phyloP scores from a whole-genome alignment of 1,140 invertebrate genomes.

The Hyles euphorbiae region DNA sequence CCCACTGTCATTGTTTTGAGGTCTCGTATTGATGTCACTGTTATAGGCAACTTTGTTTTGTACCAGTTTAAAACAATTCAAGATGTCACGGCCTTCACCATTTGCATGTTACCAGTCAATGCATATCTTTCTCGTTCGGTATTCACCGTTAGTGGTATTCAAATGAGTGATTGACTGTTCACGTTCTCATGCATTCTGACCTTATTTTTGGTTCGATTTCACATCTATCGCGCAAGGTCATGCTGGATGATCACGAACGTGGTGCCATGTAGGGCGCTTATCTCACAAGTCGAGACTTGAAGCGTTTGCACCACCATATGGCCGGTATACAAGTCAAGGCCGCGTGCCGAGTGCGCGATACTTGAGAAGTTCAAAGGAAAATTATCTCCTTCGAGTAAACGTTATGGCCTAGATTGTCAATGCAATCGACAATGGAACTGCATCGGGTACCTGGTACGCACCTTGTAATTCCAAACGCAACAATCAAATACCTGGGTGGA shows the following conservation, averaged over 20 bases:
- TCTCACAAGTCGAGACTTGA: slow-evolving; percentile 34
- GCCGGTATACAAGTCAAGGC: slow-evolving; percentile 42
- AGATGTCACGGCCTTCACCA: too few relatives aligned
- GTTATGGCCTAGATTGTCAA: slow-evolving; percentile 24
- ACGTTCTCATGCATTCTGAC: slow-evolving; percentile 16
- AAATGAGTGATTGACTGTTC: not conserved
- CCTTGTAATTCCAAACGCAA: slow-evolving; percentile 5
- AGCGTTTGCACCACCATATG: slow-evolving; percentile 30
- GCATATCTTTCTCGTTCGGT: not conserved
- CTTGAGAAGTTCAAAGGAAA: slow-evolving; percentile 39
- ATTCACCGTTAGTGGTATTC: not conserved
- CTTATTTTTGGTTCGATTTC: slow-evolving; percentile 29
- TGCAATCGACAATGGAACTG: slow-evolving; percentile 18
- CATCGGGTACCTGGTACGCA: slow-evolving; percentile 12
- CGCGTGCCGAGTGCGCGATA: slow-evolving; percentile 24
- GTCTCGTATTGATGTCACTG: too few relatives aligned
- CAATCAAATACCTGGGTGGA: not conserved
- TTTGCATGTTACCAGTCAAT: not conserved
- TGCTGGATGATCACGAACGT: slow-evolving; percentile 25
- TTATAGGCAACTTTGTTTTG: too few relatives aligned
- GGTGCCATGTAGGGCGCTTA: slow-evolving; percentile 36
- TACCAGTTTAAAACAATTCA: too few relatives aligned
- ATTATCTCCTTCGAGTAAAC: slow-evolving; percentile 25
- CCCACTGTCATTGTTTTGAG: too few relatives aligned
- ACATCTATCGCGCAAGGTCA: slow-evolving; percentile 29